Conservation (phyloP, 2,113 vertebrate genomes). For the Arizona elegans region DNA sequence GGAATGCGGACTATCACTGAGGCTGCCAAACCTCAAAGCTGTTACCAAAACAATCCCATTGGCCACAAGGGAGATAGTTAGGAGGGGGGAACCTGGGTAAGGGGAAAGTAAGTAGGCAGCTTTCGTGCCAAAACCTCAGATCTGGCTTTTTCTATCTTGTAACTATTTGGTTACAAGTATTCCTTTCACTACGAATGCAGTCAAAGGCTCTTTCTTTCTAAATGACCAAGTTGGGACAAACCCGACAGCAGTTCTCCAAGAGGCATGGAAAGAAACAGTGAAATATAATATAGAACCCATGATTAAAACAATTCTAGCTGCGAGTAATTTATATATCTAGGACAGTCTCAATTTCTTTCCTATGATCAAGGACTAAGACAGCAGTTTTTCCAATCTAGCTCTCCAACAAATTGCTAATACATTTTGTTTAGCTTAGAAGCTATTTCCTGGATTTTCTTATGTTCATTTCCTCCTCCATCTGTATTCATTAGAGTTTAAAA, state of each 20-base stretch:
- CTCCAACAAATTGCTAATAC: conserved; percentile 55
- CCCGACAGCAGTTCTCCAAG: conserved; percentile 37
- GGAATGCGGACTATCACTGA: neutral
- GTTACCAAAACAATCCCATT: neutral
- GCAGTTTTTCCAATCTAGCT: conserved; percentile 51
- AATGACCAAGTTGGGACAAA: neutral
- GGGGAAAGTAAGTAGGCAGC: neutral
- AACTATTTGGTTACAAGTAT: neutral
- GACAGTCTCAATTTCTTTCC: conserved; percentile 55
- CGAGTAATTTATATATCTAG: conserved; percentile 55
- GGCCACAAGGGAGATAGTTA: neutral
- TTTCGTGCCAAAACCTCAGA: neutral
- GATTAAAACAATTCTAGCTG: conserved; percentile 65
- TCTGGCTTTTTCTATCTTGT: neutral
- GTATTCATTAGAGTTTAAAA: conserved; percentile 54
- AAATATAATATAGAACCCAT: conserved; percentile 45
- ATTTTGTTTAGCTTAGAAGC: conserved; percentile 52
- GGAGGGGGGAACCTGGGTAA: neutral
- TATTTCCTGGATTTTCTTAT: conserved; percentile 55
- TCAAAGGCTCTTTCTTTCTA: neutral
- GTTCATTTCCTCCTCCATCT: conserved; percentile 53
- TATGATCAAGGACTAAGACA: conserved; percentile 51
- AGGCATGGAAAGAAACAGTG: conserved; percentile 44
- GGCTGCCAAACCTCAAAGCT: neutral
- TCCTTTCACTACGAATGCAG: neutral